Base-by-base conservation (phyloP, 1,140 invertebrate genomes). In the Popillia japonica region DNA sequence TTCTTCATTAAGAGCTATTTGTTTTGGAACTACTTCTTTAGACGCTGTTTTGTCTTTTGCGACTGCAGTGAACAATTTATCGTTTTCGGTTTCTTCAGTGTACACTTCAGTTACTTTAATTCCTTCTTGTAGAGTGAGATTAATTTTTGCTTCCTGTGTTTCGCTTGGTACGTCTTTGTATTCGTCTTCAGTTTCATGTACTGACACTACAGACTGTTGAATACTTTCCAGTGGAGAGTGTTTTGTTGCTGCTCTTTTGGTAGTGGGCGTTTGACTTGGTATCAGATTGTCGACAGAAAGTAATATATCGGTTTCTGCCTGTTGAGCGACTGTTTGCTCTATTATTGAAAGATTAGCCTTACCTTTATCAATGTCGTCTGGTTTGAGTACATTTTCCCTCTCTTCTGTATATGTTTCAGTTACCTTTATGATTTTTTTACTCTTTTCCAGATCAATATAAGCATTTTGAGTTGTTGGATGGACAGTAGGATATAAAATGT, bases 51-150 rank as follows among this genome's bases (percentile, higher is more conserved):
- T 85, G 84, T 89, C 86, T 79, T 86, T 87, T 6, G 87, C 86
- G 34, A 83, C 79, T 1, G 84, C 86, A 79, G 83, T 86, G 3
- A 86, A 80, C 0, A 89, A 81, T 82, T 88, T 84, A 76, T 86
- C 79, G 78, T 85, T 85, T 83, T 89, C 87, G 80, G 87, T 87
- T 74, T 90, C 90, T 61, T 89, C 83, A 0, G 84, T 68, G 27
- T 87, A 79, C 4, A 90, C 84, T 83, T 91, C 84, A 55, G 86
- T 87, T 20, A 90, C 84, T 0, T 83, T 87, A 6, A 91, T 61
- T 78, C 88, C 85, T 80, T 88, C 87, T 42, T 84, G 86, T 78
- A 88, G 86, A 41, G 86, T 85, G 73, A 90, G 85, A 22, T 80
- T 81, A 10, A 88, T 76, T n/a, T 84, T 84, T 44, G 79, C 80